These are phyloP conservation scores for Grammomys dolichurus DNA, from an alignment of 2,113 vertebrate genomes.

Conservation along the genomic window DNA sequence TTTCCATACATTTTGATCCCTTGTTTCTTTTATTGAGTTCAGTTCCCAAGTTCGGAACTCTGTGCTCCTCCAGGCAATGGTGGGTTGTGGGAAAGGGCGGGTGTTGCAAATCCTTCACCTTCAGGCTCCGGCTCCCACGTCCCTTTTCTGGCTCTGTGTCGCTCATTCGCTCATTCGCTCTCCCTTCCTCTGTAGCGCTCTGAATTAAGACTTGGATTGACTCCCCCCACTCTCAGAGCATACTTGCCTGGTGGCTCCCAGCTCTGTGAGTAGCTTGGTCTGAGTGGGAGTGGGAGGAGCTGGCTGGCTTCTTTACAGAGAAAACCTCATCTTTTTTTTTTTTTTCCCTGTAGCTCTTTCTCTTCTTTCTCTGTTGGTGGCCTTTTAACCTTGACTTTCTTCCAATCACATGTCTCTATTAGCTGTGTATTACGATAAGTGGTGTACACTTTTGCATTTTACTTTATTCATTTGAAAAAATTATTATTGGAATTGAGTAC, in stretches of 20 bases:
- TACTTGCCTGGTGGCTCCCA: background rate
- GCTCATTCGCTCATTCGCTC: background rate
- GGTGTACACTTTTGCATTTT: background rate
- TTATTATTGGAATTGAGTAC: background rate
- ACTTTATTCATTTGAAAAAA: constrained; percentile 30
- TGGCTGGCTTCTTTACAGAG: background rate
- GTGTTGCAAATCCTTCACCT: too few relatives aligned
- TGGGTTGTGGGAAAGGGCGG: background rate
- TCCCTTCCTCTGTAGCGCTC: background rate
- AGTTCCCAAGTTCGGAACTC: background rate
- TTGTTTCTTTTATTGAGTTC: background rate
- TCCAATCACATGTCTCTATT: background rate
- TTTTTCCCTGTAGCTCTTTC: background rate
- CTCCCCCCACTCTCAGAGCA: background rate
- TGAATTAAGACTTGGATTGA: background rate
- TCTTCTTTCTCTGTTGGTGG: background rate
- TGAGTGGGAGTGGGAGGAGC: too few relatives aligned
- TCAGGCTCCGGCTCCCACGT: too few relatives aligned
- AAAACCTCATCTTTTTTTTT: background rate
- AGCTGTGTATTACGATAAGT: background rate
- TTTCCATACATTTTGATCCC: background rate
- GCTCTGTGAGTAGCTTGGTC: background rate
- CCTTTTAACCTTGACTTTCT: background rate
- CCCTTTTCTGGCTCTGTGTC: background rate
- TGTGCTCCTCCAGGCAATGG: background rate